Conservation (phyloP, 2,113 vertebrate species). For the Crotalus horridus region DNA sequence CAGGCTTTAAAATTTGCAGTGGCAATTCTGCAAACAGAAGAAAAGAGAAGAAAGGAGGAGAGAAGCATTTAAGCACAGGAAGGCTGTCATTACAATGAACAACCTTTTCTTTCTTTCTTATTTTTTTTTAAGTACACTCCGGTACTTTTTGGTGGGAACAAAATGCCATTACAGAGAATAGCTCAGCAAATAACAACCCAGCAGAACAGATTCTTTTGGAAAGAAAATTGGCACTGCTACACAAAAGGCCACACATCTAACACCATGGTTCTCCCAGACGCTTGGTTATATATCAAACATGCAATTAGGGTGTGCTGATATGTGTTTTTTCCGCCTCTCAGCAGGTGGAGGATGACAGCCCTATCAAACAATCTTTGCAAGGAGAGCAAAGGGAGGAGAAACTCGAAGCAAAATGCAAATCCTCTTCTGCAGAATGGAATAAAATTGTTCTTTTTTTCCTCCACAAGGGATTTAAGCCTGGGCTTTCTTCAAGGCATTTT, state of each 20-base stretch:
- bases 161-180: constrained; percentile 19
- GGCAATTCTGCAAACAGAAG: constrained; percentile 74
- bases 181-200: constrained; percentile 40
- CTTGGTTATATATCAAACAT: constrained; percentile 29
- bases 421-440: constrained; percentile 7
- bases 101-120: constrained; percentile 9
- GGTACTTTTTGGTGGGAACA: background rate
- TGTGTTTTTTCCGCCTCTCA: constrained; percentile 49
- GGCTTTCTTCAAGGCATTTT: constrained; percentile 11
- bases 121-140: background rate
- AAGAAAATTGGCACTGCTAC: constrained; percentile 26
- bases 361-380: constrained; percentile 35
- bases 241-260: constrained; percentile 21
- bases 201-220: constrained; percentile 38
- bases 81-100: background rate
- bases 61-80: background rate
- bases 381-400: background rate
- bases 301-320: constrained; percentile 54
- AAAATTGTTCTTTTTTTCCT: background rate
- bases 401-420: constrained; percentile 37
- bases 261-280: rapidly evolving
- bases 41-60: constrained; percentile 2
- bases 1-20: constrained; percentile 92
- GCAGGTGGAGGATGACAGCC: constrained; percentile 33
- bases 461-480: background rate